Conservation (phyloP, 2,113 vertebrate species). For the Hydropotes inermis region DNA sequence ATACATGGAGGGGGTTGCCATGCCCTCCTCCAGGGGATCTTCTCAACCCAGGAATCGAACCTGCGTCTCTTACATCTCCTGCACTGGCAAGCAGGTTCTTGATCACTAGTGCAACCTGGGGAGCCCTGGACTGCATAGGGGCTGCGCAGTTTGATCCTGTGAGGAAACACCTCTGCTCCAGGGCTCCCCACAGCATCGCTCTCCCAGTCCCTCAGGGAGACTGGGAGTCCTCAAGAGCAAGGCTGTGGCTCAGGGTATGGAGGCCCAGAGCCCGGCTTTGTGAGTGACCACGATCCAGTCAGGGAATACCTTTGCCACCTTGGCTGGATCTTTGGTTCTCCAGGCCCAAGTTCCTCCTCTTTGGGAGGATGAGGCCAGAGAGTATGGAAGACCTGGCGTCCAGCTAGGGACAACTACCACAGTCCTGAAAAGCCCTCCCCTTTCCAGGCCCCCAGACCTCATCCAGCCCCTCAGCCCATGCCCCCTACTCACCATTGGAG, state of each 20-base stretch:
- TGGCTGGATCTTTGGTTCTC: not conserved
- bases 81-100: not conserved
- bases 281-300: no score
- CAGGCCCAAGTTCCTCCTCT: not conserved
- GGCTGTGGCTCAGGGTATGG: not conserved
- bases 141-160: not conserved
- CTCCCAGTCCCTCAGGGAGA: not conserved
- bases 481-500: constrained; percentile 90
- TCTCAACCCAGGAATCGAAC: no score
- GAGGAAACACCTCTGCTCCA: not conserved
- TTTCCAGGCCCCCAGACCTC: accelerated
- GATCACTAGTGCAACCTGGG: not conserved
- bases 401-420: not conserved
- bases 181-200: not conserved
- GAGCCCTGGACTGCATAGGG: not conserved
- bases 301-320: not conserved
- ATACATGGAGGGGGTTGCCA: not conserved
- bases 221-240: not conserved
- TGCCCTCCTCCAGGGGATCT: not conserved
- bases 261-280: not conserved
- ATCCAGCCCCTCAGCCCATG: not conserved
- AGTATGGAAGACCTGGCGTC: not conserved
- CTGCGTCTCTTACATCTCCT: not conserved
- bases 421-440: not conserved
- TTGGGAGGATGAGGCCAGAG: not conserved